A percentile compares a stretch with the other conserved stretches of the same genome.
Conservation (phyloP, 2,888 invertebrate genomes). For the Rotaria sp. region DNA sequence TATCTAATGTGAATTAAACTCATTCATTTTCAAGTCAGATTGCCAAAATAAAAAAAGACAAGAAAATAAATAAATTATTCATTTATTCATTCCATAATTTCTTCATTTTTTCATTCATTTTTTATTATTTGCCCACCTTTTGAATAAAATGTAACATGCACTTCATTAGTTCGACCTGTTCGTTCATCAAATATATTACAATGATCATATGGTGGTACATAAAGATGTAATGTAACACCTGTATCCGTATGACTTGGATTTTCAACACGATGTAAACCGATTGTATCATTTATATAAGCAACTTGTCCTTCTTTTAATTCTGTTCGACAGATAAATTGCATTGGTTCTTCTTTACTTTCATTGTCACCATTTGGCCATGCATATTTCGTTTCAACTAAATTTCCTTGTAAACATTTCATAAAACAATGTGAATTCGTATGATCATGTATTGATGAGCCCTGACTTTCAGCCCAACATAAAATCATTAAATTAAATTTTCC, state of each 20-base stretch:
- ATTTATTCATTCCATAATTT: too few species aligned
- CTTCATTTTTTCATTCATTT: too few species aligned
- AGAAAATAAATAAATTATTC: neutral
- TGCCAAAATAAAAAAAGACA: neutral
- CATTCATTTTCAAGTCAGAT: neutral
- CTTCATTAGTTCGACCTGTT: slow-evolving; percentile 61
- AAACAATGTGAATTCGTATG: slow-evolving; percentile 93
- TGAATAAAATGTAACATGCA: slow-evolving; percentile 35
- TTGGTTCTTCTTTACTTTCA: slow-evolving; percentile 49
- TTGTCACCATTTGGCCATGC: slow-evolving; percentile 68
- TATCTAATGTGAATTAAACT: neutral
- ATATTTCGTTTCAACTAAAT: slow-evolving; percentile 72
- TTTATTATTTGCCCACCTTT: slow-evolving; percentile 10
- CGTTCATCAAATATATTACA: slow-evolving; percentile 84
- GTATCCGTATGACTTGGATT: slow-evolving; percentile 80
- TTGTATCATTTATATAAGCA: slow-evolving; percentile 86
- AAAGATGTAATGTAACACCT: slow-evolving; percentile 84
- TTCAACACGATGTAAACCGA: slow-evolving; percentile 89
- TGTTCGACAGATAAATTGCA: slow-evolving; percentile 65
- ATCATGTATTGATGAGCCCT: slow-evolving; percentile 88
- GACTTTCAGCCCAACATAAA: slow-evolving; percentile 94
- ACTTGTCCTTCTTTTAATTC: slow-evolving; percentile 70
- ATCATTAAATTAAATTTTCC: slow-evolving; percentile 94
- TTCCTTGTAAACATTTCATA: slow-evolving; percentile 69
- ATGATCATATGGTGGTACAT: slow-evolving; percentile 80